Evolutionary conservation across 2,113 vertebrate species (phyloP), one percentile per base, ranked within the genome.

Genomic region (Gallinago jamesoni): DNA sequence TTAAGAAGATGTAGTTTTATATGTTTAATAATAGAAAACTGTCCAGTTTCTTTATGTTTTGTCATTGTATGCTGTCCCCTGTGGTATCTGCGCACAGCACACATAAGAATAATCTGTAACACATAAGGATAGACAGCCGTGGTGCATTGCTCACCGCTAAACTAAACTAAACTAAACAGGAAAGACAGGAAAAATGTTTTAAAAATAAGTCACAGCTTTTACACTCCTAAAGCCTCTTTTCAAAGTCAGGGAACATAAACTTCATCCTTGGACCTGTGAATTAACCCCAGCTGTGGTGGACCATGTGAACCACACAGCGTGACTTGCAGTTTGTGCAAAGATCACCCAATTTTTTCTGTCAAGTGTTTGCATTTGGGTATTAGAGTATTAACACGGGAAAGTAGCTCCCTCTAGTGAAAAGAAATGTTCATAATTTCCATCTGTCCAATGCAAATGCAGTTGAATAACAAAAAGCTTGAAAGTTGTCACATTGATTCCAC

Each of bases 361-460:
- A 2, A 6, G 63, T 11, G 28, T 19, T 64, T 13, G 27, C 31
- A 6, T n/a, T 60, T 19, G 45, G 15, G 25, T 50, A 3, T 23
- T 35, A 12, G 35, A 6, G 37, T 45, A 43, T 78, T 96, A 63
- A 41, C 47, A n/a, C 75, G 96, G 96, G 94, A 55, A 60, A 66
- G 79, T 3, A 81, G 96, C 97, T 94, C 97, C 97, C 97, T 97
- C 98, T 98, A 93, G 96, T 90, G 98, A 52, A 31, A 12, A 35
- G 8, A 67, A 56, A 39, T n/a, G 3, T 21, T 23, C 12, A 12
- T 22, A 14, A 35, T 89, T 84, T 52, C 90, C 16, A 9, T 30
- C 62, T 14, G 1, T 14, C 10, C 14, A 6, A 1, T 14, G 21
- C 20, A 12, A 20, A 16, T 22, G 12, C 23, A 3, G 25, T 3